Percentiles rank a stretch among this genome's conserved stretches.
phyloP scores from a whole-genome alignment of 1,140 invertebrate species.

The Babylonia areolata region DNA sequence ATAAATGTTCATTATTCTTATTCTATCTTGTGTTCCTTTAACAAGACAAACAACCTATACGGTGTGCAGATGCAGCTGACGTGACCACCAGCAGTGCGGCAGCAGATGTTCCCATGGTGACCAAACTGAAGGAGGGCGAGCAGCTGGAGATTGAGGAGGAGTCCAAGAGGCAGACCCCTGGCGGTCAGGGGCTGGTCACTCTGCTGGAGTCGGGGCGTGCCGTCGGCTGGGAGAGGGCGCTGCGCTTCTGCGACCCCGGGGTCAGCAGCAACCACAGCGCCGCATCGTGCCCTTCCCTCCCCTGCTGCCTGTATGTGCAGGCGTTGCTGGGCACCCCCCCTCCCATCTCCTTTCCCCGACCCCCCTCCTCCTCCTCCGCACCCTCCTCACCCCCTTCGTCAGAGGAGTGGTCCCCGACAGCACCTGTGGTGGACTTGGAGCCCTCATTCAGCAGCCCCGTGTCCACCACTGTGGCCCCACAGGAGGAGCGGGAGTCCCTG shows the following conservation, averaged over 20 bases:
- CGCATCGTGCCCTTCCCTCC: neutral
- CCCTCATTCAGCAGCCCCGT: neutral
- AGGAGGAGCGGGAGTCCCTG: neutral
- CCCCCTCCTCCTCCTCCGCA: neutral
- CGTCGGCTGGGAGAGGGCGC: slow-evolving; percentile 15
- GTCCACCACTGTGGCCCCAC: neutral
- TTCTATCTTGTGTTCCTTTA: too few species aligned
- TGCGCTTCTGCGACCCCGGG: neutral
- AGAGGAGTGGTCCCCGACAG: neutral
- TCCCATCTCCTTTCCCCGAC: neutral
- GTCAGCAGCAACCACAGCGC: neutral
- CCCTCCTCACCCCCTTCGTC: neutral
- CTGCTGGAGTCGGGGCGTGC: slow-evolving; percentile 33
- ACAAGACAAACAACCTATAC: too few species aligned
- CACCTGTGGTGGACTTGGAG: neutral
- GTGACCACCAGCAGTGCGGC: neutral
- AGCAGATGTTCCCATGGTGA: slow-evolving; percentile 56
- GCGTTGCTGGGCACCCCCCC: slow-evolving; percentile 29
- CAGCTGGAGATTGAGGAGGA: slow-evolving; percentile 56
- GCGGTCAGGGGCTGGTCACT: slow-evolving; percentile 37
- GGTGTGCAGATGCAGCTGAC: neutral
- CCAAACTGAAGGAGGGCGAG: slow-evolving; percentile 64
- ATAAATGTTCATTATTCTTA: too few species aligned
- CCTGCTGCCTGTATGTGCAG: slow-evolving; percentile 34
- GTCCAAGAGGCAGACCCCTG: neutral